These are phyloP conservation scores for Scaptomyza caliginosa DNA, from an alignment of 2,888 invertebrate genomes.

Conservation along the genomic window DNA sequence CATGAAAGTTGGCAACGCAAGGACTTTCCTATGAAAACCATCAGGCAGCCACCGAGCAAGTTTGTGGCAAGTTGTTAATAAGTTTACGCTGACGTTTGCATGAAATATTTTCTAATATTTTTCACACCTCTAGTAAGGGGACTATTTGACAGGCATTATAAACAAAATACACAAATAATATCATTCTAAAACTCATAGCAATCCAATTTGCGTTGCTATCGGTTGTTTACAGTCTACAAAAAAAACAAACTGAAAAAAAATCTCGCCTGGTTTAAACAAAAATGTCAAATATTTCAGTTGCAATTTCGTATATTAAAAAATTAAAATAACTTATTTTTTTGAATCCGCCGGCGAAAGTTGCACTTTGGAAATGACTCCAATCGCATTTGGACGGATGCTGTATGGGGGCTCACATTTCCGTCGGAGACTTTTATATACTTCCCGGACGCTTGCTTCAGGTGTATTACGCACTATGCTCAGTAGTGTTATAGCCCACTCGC, in stretches of 20 bases:
- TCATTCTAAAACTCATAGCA: conserved; percentile 9
- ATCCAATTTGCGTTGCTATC: conserved; percentile 11
- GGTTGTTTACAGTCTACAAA: not conserved
- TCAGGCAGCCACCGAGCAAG: not conserved
- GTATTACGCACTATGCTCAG: conserved; percentile 40
- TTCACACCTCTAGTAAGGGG: not conserved
- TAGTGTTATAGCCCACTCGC: not conserved
- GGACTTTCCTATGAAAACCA: not conserved
- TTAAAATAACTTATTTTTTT: conserved; percentile 27
- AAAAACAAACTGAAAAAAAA: conserved; percentile 12
- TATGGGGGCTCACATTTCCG: conserved; percentile 27
- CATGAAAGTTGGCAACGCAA: too few species aligned
- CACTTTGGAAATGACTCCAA: conserved; percentile 48
- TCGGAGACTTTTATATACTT: conserved; percentile 41
- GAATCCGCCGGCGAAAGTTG: conserved; percentile 26
- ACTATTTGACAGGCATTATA: not conserved
- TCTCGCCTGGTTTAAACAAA: conserved; percentile 42
- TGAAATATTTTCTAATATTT: not conserved
- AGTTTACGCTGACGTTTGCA: too few species aligned
- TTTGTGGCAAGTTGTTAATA: not conserved
- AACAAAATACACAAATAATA: not conserved
- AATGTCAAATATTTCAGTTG: conserved; percentile 68
- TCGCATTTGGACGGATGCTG: conserved; percentile 34
- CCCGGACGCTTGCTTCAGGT: conserved; percentile 36
- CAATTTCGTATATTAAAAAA: conserved; percentile 42